Conservation (phyloP, 2,113 vertebrate genomes). For the Girardinichthys multiradiatus region DNA sequence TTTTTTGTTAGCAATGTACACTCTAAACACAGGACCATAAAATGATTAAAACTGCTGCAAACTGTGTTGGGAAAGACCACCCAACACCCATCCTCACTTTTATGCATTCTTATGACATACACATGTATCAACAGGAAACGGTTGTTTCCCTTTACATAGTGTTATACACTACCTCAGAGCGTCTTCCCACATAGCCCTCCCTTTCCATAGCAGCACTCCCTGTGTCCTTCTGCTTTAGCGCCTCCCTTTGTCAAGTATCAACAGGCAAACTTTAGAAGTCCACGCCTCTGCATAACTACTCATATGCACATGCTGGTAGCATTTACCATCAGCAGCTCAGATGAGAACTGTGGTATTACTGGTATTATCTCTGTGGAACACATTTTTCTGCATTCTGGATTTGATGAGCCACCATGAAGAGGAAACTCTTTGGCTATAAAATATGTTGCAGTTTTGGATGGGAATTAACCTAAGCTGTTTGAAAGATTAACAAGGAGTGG, state of each 20-base stretch:
- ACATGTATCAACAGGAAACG: slow-evolving; percentile 61
- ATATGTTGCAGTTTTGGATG: slow-evolving; percentile 18
- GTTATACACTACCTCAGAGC: slow-evolving; percentile 6
- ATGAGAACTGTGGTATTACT: slow-evolving; percentile 2
- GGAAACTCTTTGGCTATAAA: not conserved
- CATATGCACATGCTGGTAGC: slow-evolving; percentile 37
- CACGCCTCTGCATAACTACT: slow-evolving; percentile 51
- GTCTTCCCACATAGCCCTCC: slow-evolving; percentile 24
- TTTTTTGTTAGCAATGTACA: slow-evolving; percentile 22
- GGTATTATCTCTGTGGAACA: slow-evolving; percentile 15
- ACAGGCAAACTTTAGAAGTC: slow-evolving; percentile 68
- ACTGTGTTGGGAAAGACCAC: not conserved
- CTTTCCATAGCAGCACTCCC: slow-evolving; percentile 20
- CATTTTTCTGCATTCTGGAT: slow-evolving; percentile 8
- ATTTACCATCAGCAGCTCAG: slow-evolving; percentile 24
- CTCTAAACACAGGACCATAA: slow-evolving; percentile 1
- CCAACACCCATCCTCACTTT: not conserved
- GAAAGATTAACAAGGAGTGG: slow-evolving; percentile 46
- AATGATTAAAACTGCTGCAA: slow-evolving; percentile 13
- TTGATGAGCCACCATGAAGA: not conserved
- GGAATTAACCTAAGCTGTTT: slow-evolving; percentile 20
- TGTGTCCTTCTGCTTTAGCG: slow-evolving; percentile 6
- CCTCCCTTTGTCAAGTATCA: slow-evolving; percentile 70
- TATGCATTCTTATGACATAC: slow-evolving; percentile 7
- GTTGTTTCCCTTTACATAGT: slow-evolving; percentile 50